Base-by-base conservation (phyloP, 2,797 vertebrate species). In the Lepilemur ruficaudatus region DNA sequence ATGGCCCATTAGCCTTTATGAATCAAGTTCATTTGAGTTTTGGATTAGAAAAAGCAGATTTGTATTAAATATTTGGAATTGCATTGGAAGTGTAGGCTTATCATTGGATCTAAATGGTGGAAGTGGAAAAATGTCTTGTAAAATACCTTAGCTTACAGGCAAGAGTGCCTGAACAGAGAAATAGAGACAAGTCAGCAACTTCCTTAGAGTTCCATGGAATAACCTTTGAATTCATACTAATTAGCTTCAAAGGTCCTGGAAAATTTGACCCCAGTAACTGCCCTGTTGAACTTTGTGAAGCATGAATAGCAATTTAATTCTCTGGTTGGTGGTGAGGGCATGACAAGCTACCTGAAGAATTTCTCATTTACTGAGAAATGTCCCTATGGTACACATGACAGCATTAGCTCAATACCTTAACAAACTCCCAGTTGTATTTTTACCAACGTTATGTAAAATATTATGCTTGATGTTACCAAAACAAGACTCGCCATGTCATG, bases 161-260 rank as follows among this genome's bases (percentile, higher is more conserved):
- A 93, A 93, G 11, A 57, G 15, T 75, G 5, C 41, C 25, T 83
- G 73, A 67, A 84, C 86, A 28, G 30, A 93, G 46, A 94, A 93
- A 79, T 35, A 79, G 23, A 72, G 50, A 91, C 32, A 88, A 83
- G 48, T 94, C 65, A 94, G 92, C 81, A 96, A 91, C 73, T 88
- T 93, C 67, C 41, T 96, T 80, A 57, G 50, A 76, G 55, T 94
- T 95, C 48, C 57, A 92, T 80, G 89, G 78, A 96, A 82, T 91
- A 96, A 93, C 80, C 78, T 95, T 89, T 95, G 81, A 72, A 96
- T 93, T 97, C 43, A 81, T 50, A 75, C 78, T 97, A 95, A 97
- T 95, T 95, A 94, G 48, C 46, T 96, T 97, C 35, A 94, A 92
- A 95, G 87, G 35, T 93, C 78, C 4, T 75, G 14, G 50, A 93